Base-by-base conservation (phyloP, 1,140 invertebrate species). In the Sycophila sp. region DNA sequence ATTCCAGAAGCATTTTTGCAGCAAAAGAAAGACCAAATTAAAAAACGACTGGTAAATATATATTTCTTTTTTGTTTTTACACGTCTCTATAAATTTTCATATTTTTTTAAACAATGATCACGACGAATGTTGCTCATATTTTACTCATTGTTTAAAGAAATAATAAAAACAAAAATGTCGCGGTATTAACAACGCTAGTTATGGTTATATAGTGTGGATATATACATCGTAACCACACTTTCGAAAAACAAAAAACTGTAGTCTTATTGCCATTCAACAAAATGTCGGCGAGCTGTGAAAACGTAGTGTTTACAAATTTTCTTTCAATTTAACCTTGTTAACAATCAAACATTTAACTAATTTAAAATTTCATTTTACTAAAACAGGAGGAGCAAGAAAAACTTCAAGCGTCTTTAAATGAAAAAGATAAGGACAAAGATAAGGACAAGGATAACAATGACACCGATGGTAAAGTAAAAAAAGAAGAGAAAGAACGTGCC, bases 21-120 rank as follows among this genome's bases (percentile, higher is more conserved):
- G 81, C 92, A 96, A 82, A 99, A 99, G 82, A 98, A 98, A 86
- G 96, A 98, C 84, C 97, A 99, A 84, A 95, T 98, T 69, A 94
- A 96, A 81, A 95, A 94, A 79, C 87, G 91, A 82, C 88, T 92
- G 89, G 90, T 92, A 87, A 85, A 78, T 80, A 79, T 74, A 49
- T 47, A 51, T 72, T 75, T 72, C 56, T 56, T 62, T 36, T 65
- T 10, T 69, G 24, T 63, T 38, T 51, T n/a, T n/a, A n/a, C n/a
- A n/a, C n/a, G n/a, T n/a, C 5, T 32, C n/a, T 47, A 28, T 30
- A 68, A 53, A 30, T 6, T 17, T 10, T 28, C 15, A 30, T 59
- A 17, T 40, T 22, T 1, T 59, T 19, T 22, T 4, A 32, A 19
- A n/a, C n/a, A n/a, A n/a, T n/a, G n/a, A n/a, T n/a, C n/a, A n/a